A percentile compares a stretch with the other conserved stretches of the same genome.
These are phyloP conservation scores for Opisthocomus hoazin DNA, from an alignment of 2,113 vertebrate species.

Conservation along the genomic window DNA sequence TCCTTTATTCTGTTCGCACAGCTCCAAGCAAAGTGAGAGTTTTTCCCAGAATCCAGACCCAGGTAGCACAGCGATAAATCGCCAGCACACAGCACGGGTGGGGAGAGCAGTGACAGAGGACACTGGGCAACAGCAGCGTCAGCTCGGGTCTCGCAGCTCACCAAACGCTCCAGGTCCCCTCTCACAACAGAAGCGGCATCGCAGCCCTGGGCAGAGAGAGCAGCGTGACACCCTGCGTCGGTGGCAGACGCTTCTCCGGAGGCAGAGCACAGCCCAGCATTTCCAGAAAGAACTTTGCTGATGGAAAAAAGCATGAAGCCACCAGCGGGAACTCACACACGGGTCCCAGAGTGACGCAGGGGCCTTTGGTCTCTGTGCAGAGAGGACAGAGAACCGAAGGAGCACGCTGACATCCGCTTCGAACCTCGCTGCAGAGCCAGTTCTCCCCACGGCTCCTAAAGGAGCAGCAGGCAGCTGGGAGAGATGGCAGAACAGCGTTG, in stretches of 20 bases:
- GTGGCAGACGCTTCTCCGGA: not conserved
- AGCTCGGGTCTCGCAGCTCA: not conserved
- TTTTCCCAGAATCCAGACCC: fast-evolving
- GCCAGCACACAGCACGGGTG: fast-evolving
- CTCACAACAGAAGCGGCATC: not conserved
- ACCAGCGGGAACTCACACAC: fast-evolving
- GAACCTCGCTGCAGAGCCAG: not conserved
- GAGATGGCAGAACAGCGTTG: fast-evolving
- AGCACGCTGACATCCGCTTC: fast-evolving
- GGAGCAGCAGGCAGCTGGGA: not conserved
- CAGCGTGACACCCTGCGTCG: fast-evolving
- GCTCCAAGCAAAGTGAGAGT: not conserved
- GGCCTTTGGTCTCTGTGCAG: not conserved
- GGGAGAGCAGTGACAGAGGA: fast-evolving
- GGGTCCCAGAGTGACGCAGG: fast-evolving
- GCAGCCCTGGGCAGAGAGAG: not conserved
- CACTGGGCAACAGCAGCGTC: fast-evolving
- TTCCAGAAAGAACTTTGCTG: not conserved
- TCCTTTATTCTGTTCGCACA: not conserved
- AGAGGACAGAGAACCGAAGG: not conserved
- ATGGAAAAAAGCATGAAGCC: not conserved
- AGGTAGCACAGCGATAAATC: not conserved
- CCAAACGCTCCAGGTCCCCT: fast-evolving
- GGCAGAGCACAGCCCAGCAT: not conserved
- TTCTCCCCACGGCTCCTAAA: not conserved